Conservation (phyloP, 1,140 invertebrate species). For the Brachionus rotundiformis region DNA sequence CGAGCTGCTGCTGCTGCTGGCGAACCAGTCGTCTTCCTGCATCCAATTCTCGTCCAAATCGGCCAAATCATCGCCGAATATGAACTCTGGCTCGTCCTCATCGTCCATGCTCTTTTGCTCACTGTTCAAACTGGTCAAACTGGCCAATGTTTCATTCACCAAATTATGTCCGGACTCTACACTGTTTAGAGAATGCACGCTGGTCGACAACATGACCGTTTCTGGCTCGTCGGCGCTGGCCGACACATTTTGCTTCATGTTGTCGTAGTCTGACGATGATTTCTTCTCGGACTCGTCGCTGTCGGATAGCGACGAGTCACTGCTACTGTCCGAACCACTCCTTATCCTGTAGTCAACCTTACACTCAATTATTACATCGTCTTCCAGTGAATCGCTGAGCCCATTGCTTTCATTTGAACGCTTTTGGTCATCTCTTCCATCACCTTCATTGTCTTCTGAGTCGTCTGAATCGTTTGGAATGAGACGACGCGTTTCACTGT, state of each 20-base stretch:
- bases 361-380: slow-evolving; percentile 37
- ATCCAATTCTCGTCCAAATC: slow-evolving; percentile 46
- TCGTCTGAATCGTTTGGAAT: background rate
- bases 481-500: background rate
- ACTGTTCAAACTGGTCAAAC: slow-evolving; percentile 20
- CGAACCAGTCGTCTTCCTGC: slow-evolving; percentile 2
- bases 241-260: background rate
- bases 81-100: background rate
- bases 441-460: background rate
- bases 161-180: background rate
- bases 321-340: background rate
- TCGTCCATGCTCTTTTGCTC: background rate
- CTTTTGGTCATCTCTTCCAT: background rate
- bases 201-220: background rate
- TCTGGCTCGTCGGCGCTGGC: background rate
- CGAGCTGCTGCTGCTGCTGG: too few species aligned
- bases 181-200: slow-evolving; percentile 21
- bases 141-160: background rate
- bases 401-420: background rate
- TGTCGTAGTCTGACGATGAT: slow-evolving; percentile 23
- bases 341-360: slow-evolving; percentile 30
- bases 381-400: background rate
- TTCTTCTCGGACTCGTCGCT: background rate
- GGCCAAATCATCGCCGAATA: slow-evolving; percentile 9
- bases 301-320: background rate